These are phyloP conservation scores for Amitus sp. DNA, from an alignment of 2,888 invertebrate species.

Conservation along the genomic window DNA sequence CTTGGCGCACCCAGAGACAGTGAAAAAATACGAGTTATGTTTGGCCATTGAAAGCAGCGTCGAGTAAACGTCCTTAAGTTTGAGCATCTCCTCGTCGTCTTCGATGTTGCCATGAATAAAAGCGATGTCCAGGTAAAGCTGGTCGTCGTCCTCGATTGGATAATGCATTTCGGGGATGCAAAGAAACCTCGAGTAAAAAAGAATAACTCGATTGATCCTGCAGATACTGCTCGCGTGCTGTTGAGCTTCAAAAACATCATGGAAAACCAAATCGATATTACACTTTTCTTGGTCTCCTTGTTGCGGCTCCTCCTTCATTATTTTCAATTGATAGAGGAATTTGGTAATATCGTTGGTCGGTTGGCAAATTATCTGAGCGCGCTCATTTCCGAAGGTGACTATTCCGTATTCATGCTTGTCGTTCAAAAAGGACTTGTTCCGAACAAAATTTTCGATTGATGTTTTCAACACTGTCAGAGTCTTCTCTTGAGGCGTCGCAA, in stretches of 20 bases:
- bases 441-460: background rate
- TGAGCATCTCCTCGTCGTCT: background rate
- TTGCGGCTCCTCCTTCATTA: background rate
- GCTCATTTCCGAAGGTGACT: background rate
- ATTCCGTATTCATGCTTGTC: background rate
- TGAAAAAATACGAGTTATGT: background rate
- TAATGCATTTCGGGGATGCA: background rate
- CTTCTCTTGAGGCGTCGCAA: background rate
- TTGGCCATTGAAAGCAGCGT: background rate
- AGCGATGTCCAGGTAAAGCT: background rate
- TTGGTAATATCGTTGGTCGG: conserved; percentile 2
- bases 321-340: background rate
- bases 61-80: background rate
- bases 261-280: background rate
- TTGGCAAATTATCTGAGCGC: background rate
- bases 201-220: background rate
- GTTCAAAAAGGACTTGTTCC: background rate
- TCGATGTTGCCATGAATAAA: background rate
- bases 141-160: background rate
- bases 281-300: background rate
- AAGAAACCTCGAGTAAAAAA: background rate
- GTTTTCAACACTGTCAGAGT: background rate
- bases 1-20: background rate
- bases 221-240: background rate
- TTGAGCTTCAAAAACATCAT: background rate